A percentile compares a stretch with the other conserved stretches of the same genome.
These are phyloP conservation scores for Enoplosus armatus DNA, from an alignment of 2,797 vertebrate species.

Conservation along the genomic window DNA sequence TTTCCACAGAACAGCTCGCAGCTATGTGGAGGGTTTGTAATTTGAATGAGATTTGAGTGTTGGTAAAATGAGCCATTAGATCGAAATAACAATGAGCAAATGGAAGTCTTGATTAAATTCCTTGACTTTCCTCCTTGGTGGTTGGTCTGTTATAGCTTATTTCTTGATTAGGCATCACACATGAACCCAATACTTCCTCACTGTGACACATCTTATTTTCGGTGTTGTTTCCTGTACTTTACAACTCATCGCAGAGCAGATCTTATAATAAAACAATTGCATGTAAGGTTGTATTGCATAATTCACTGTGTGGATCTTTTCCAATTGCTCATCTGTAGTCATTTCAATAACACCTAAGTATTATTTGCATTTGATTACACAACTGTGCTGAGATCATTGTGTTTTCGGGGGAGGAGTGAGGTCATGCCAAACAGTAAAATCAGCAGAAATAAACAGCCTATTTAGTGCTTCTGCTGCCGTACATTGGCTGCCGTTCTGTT, in stretches of 20 bases:
- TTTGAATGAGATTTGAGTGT: constrained; percentile 50
- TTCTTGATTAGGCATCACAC: constrained; percentile 36
- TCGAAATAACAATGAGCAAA: constrained; percentile 57
- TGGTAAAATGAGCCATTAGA: constrained; percentile 64
- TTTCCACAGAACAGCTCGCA: constrained; percentile 50
- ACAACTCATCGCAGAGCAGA: not conserved
- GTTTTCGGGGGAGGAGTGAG: constrained; percentile 29
- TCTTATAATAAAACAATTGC: not conserved
- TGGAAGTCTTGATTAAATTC: constrained; percentile 59
- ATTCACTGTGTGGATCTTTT: constrained; percentile 2
- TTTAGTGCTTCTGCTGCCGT: constrained; percentile 51
- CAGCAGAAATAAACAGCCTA: constrained; percentile 68
- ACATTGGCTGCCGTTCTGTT: constrained; percentile 27
- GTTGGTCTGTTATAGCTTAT: constrained; percentile 17
- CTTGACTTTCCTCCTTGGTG: constrained; percentile 11
- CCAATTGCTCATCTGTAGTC: constrained; percentile 14
- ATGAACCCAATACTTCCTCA: constrained; percentile 8
- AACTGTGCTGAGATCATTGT: constrained; percentile 49
- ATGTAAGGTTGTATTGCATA: not conserved
- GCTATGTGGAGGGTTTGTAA: constrained; percentile 45
- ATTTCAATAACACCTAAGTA: constrained; percentile 33
- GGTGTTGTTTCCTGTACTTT: not conserved
- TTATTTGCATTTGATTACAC: constrained; percentile 65
- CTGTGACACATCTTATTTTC: not conserved
- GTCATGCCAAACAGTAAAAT: constrained; percentile 56